Evolutionary conservation across 2,113 vertebrate species (phyloP).

Genomic region (Notothenia coriiceps): DNA sequence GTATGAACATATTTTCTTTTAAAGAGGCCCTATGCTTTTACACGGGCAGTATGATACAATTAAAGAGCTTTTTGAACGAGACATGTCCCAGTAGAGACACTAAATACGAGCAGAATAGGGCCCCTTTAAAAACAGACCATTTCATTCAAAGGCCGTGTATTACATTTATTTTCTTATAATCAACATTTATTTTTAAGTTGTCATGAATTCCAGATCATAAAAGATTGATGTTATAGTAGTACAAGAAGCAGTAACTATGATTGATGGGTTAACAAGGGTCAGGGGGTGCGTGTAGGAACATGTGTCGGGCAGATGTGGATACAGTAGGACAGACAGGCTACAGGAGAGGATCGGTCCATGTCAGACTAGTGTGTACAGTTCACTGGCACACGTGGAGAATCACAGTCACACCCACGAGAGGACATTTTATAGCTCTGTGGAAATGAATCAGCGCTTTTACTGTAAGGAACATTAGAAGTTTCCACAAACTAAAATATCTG

Average conservation of each 20-base stretch:
- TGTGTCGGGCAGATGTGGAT: constrained; percentile 66
- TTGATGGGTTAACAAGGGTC: constrained; percentile 45
- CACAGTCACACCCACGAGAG: background rate
- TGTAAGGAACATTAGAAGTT: constrained; percentile 21
- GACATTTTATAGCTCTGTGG: constrained; percentile 15
- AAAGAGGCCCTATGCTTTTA: background rate
- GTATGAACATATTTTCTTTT: too few relatives aligned
- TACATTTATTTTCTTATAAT: background rate
- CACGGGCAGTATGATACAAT: background rate
- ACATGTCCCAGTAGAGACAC: too few relatives aligned
- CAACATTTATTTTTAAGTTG: background rate
- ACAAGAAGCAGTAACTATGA: constrained; percentile 17
- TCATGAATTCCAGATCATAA: background rate
- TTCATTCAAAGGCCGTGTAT: background rate
- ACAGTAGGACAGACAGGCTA: background rate
- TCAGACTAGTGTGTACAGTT: background rate
- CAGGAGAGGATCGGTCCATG: background rate
- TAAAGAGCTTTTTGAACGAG: too few relatives aligned
- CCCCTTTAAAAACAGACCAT: background rate
- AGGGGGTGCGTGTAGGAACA: constrained; percentile 36
- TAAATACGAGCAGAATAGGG: background rate
- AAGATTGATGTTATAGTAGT: too few relatives aligned
- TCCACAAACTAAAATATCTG: constrained; percentile 37
- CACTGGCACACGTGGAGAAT: background rate
- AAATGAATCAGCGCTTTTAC: constrained; percentile 28